These are phyloP conservation scores for Belgica antarctica DNA, from an alignment of 2,888 invertebrate genomes.

Conservation along the genomic window DNA sequence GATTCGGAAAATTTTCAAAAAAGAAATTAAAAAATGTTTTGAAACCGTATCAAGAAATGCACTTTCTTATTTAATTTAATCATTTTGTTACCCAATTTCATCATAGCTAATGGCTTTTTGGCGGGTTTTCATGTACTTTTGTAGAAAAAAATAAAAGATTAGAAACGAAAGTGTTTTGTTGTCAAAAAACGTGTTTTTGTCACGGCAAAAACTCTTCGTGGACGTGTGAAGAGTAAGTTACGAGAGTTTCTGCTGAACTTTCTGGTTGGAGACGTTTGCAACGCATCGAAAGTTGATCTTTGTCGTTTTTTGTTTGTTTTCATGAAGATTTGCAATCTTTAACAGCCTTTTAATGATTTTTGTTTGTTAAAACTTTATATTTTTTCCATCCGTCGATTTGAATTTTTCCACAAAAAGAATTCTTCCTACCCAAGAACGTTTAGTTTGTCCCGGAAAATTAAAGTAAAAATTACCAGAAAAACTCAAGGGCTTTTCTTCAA, in stretches of 20 bases:
- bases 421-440: not conserved
- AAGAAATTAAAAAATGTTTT: not conserved
- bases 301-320: constrained; percentile 5
- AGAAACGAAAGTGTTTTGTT: not conserved
- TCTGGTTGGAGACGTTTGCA: not conserved
- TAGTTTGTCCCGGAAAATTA: constrained; percentile 18
- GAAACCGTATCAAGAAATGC: constrained; percentile 42
- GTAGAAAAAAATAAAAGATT: constrained; percentile 2
- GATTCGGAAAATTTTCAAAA: too few relatives aligned
- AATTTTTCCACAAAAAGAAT: constrained; percentile 20
- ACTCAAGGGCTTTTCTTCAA: not conserved
- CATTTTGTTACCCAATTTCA: constrained; percentile 6
- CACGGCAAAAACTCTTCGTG: constrained; percentile 18
- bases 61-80: constrained; percentile 30
- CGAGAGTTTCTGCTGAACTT: not conserved
- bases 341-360: constrained; percentile 39
- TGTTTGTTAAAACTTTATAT: constrained; percentile 42
- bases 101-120: not conserved
- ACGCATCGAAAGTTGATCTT: not conserved
- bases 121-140: not conserved
- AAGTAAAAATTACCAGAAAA: not conserved
- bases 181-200: not conserved
- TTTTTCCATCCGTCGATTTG: constrained; percentile 36
- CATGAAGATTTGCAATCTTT: constrained; percentile 43
- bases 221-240: not conserved